Evolutionary conservation across 2,797 vertebrate genomes (phyloP).

Genomic region (Prunella strophiata): DNA sequence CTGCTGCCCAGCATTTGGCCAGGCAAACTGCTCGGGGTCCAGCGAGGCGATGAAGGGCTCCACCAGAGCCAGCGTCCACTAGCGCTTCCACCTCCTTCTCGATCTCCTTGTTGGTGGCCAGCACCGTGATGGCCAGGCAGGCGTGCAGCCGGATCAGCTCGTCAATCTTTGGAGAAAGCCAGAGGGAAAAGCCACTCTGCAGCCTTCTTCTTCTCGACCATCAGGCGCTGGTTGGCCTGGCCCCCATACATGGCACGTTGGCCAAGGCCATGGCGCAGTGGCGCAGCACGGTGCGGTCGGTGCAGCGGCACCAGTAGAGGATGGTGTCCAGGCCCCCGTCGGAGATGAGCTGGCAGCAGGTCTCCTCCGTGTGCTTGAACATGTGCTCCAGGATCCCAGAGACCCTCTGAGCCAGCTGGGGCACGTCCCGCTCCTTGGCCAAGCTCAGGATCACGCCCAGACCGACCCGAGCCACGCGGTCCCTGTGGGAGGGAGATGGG

Average conservation of each 20-base stretch:
- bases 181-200: slow-evolving; percentile 97
- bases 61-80: slow-evolving; percentile 93
- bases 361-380: slow-evolving; percentile 99
- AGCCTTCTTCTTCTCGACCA: slow-evolving; percentile 94
- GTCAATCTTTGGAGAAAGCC: slow-evolving; percentile 94
- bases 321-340: slow-evolving; percentile 91
- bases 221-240: slow-evolving; percentile 90
- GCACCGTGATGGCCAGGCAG: slow-evolving; percentile 90
- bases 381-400: slow-evolving; percentile 97
- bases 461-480: slow-evolving; percentile 91
- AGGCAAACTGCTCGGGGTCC: slow-evolving; percentile 89
- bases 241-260: slow-evolving; percentile 96
- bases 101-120: slow-evolving; percentile 93
- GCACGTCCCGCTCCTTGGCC: slow-evolving; percentile 86
- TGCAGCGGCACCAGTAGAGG: slow-evolving; percentile 95
- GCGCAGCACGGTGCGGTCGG: slow-evolving; percentile 86
- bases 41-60: slow-evolving; percentile 95
- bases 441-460: slow-evolving; percentile 93
- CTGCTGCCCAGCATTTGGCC: slow-evolving; percentile 86
- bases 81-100: slow-evolving; percentile 96
- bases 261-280: slow-evolving; percentile 94
- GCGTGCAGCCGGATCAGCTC: slow-evolving; percentile 92
- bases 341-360: slow-evolving; percentile 87
- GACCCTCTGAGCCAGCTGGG: slow-evolving; percentile 86
- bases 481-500: slow-evolving; percentile 72